Percentiles rank a stretch among this genome's conserved stretches.
phyloP scores from a whole-genome alignment of 37 sponge, comb jelly and placozoan genomes.

The Tethya wilhelma region DNA sequence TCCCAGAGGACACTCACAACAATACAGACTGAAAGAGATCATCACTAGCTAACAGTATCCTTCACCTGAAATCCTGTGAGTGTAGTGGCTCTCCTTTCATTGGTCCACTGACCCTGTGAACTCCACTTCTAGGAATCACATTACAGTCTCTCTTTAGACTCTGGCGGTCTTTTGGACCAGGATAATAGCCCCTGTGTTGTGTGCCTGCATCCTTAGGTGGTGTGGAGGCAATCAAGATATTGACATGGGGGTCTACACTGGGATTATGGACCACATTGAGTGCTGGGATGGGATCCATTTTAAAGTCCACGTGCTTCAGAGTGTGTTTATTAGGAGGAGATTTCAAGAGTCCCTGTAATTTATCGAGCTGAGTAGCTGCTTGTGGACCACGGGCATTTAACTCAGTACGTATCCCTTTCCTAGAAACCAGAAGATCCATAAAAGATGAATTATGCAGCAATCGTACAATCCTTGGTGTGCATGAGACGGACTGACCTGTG shows the following conservation, averaged over 20 bases:
- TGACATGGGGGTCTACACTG: neutral
- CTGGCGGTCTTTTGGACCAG: slow-evolving; percentile 36
- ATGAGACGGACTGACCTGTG: slow-evolving; percentile 11
- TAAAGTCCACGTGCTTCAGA: slow-evolving; percentile 30
- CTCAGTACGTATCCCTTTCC: slow-evolving; percentile 50
- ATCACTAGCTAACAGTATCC: no score
- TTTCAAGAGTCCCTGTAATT: slow-evolving; percentile 79
- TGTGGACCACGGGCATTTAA: slow-evolving; percentile 45
- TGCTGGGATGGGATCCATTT: slow-evolving; percentile 36
- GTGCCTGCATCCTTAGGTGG: neutral
- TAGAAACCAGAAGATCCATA: neutral
- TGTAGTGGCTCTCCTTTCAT: neutral
- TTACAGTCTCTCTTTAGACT: slow-evolving; percentile 70
- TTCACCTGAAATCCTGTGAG: neutral
- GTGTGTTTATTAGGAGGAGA: slow-evolving; percentile 72
- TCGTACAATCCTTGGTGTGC: no score
- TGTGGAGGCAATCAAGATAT: neutral
- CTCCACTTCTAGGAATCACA: slow-evolving; percentile 47
- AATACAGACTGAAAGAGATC: no score
- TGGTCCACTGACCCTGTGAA: neutral
- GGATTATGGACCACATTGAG: slow-evolving; percentile 36
- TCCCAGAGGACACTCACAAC: no score
- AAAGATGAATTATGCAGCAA: no score
- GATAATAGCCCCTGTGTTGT: slow-evolving; percentile 30
- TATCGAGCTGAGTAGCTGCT: slow-evolving; percentile 65